Conservation (phyloP, 2,888 invertebrate species). For the Epinotia bilunana region DNA sequence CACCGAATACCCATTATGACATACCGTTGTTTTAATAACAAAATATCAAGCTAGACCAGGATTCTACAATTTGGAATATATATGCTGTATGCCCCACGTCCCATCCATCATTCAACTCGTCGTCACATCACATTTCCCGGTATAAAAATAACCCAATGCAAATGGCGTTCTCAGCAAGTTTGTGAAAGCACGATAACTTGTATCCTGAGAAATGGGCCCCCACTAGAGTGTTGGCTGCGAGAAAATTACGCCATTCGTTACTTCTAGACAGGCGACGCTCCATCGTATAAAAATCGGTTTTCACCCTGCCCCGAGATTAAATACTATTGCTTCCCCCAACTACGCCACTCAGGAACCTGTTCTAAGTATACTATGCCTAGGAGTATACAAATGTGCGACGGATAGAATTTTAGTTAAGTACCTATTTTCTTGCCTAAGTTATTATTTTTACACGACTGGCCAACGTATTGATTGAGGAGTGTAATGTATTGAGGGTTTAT, state of each 20-base stretch:
- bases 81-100: slow-evolving; percentile 7
- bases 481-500: no score
- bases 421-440: not conserved
- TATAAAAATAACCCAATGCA: slow-evolving; percentile 57
- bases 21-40: not conserved
- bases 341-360: slow-evolving; percentile 7
- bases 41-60: not conserved
- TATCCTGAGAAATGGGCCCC: slow-evolving; percentile 65
- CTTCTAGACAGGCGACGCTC: slow-evolving; percentile 53
- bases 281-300: slow-evolving; percentile 44
- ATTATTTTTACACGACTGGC: not conserved
- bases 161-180: slow-evolving; percentile 59
- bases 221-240: slow-evolving; percentile 48
- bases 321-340: slow-evolving; percentile 25
- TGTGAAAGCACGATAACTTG: slow-evolving; percentile 65
- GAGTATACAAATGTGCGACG: not conserved
- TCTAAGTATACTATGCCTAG: not conserved
- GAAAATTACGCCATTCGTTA: slow-evolving; percentile 59
- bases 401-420: not conserved
- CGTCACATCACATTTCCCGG: slow-evolving; percentile 51
- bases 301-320: slow-evolving; percentile 31
- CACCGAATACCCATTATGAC: not conserved
- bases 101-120: slow-evolving; percentile 53
- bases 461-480: no score
- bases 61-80: slow-evolving; percentile 17